Conservation (phyloP, 2,113 vertebrate genomes). For the Nesogale talazaci region DNA sequence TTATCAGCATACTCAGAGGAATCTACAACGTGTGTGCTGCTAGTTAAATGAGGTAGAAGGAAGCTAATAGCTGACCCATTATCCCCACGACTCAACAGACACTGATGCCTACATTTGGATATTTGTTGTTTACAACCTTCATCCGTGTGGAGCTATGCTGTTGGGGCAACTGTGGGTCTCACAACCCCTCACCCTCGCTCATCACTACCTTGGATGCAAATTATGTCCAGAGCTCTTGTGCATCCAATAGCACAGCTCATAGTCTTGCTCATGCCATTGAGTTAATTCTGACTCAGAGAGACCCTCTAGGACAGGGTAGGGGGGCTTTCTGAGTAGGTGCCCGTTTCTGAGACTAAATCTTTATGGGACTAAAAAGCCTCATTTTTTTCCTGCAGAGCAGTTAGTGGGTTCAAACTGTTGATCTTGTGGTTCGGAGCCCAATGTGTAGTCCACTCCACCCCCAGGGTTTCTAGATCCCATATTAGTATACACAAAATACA, state of each 20-base stretch:
- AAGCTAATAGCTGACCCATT: not conserved
- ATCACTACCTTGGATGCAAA: not conserved
- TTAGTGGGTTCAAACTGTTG: too few relatives aligned
- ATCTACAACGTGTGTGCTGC: not conserved
- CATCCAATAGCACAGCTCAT: too few relatives aligned
- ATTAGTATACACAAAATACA: not conserved
- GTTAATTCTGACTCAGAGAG: too few relatives aligned
- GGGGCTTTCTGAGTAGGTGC: too few relatives aligned
- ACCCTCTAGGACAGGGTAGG: too few relatives aligned
- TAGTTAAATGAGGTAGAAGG: not conserved
- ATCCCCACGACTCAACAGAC: not conserved
- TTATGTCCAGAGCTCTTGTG: not conserved
- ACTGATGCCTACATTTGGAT: not conserved
- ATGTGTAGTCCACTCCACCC: too few relatives aligned
- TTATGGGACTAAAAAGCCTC: too few relatives aligned
- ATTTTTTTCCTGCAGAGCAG: too few relatives aligned
- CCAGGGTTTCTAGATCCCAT: not conserved
- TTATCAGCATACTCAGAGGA: not conserved
- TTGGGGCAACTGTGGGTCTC: not conserved
- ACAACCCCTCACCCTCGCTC: not conserved
- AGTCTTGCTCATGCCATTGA: too few relatives aligned
- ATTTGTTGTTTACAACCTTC: rapidly evolving
- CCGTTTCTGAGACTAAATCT: too few relatives aligned
- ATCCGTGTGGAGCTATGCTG: not conserved
- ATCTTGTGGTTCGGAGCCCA: too few relatives aligned